Evolutionary conservation across 2,888 invertebrate species (phyloP), one percentile per base, ranked within the genome.

Genomic region (Chaitophorus viminalis): DNA sequence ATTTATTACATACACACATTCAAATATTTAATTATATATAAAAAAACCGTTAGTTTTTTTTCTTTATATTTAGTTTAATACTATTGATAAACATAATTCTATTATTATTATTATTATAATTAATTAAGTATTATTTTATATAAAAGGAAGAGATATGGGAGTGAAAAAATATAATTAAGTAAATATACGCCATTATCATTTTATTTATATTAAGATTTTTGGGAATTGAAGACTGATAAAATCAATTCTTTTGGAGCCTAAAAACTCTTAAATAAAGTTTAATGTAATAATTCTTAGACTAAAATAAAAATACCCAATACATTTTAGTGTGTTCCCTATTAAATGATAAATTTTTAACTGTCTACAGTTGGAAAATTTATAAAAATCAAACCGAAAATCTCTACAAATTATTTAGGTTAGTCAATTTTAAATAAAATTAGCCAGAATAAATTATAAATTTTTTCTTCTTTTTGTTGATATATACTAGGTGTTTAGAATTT

Each of bases 171-270:
- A n/a, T 33, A 70, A 77, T 68, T 85, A 85, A 68, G n/a, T 77
- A 68, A 36, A 39, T 65, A 75, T 84, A 86, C 54, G 86, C 86
- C 86, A 86, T 85, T 77, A 52, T 70, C 52, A 77, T 77, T 84
- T 85, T 77, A 77, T 83, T 86, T 70, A 29, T 72, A 75, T 76
- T 75, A 87, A 74, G 74, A 68, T 81, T 81, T 54, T 87, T 36
- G 65, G 74, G 87, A 60, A 87, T 87, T 87, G 79, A 74, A 87
- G 87, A 87, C 87, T 87, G 87, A 87, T 87, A 74, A 78, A 79
- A 87, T 87, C 87, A 87, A 87, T 81, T 87, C 87, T 87, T 79
- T 86, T 86, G 31, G 78, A 79, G 78, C 36, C 79, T 72, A 78
- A 52, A 72, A 74, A 60, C 39, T 86, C 36, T 72, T 46, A 78